Percentiles rank a stretch among this genome's conserved stretches.
These are phyloP conservation scores for Hyalella azteca DNA, from an alignment of 2,888 invertebrate species.

Conservation along the genomic window DNA sequence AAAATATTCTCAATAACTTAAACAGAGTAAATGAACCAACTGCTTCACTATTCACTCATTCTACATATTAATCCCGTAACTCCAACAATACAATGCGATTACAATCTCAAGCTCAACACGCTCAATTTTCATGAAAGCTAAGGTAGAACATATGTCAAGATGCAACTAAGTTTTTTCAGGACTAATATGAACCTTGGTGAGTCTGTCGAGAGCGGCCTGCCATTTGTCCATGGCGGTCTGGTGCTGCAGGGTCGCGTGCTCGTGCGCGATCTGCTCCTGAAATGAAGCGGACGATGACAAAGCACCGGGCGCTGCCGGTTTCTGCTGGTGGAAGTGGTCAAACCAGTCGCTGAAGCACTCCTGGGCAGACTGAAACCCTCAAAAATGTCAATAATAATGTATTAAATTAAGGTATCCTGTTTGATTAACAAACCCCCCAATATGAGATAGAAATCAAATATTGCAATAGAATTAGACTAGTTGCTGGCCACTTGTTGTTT, in stretches of 20 bases:
- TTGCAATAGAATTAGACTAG: not conserved
- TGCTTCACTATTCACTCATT: no score
- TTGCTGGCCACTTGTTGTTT: no score
- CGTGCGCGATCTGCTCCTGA: conserved; percentile 85
- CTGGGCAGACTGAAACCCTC: conserved; percentile 72
- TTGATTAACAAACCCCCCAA: no score
- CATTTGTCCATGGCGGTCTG: conserved; percentile 76
- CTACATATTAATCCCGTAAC: no score
- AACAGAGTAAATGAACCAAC: no score
- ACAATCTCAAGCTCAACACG: no score
- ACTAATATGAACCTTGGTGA: conserved; percentile 75
- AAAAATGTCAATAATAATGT: not conserved
- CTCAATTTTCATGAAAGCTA: no score
- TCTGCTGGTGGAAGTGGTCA: conserved; percentile 78
- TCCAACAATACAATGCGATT: no score
- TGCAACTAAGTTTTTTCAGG: no score
- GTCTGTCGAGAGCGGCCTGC: conserved; percentile 71
- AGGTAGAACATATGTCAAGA: no score
- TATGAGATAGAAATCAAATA: not conserved
- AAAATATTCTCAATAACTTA: no score
- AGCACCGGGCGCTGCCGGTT: conserved; percentile 68
- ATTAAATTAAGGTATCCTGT: no score
- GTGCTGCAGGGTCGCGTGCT: conserved; percentile 81
- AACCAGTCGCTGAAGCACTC: conserved; percentile 91
- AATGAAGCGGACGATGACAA: conserved; percentile 65